Percentiles rank a stretch among this genome's conserved stretches.
These are phyloP conservation scores for Mechanitis mazaeus DNA, from an alignment of 2,888 invertebrate genomes.

Conservation along the genomic window DNA sequence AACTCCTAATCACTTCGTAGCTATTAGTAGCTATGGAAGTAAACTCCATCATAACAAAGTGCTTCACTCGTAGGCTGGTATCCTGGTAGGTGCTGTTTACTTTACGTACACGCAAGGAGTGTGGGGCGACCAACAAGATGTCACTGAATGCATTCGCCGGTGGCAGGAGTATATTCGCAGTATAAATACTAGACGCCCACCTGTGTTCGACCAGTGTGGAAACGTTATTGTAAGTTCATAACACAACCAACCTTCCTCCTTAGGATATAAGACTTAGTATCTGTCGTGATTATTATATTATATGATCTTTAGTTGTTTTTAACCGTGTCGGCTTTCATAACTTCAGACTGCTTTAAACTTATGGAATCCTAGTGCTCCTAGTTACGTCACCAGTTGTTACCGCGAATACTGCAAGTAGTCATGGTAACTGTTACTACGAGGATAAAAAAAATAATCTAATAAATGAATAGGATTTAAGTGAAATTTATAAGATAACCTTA, in stretches of 20 bases:
- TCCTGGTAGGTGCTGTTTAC: constrained; percentile 63
- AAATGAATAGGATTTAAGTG: too few species aligned
- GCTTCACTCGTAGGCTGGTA: constrained; percentile 52
- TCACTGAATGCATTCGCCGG: constrained; percentile 60
- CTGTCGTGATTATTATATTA: background rate
- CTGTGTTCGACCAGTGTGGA: constrained; percentile 59
- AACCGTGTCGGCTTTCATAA: background rate
- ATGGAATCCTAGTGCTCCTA: constrained; percentile 54
- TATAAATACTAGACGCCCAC: constrained; percentile 63
- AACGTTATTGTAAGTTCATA: constrained; percentile 56
- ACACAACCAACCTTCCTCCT: constrained; percentile 4
- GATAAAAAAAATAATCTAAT: too few species aligned
- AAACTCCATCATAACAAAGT: constrained; percentile 13
- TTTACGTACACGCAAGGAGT: constrained; percentile 70
- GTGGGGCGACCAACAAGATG: constrained; percentile 67
- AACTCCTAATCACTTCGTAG: constrained; percentile 51
- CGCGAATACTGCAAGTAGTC: constrained; percentile 22
- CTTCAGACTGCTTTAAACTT: constrained; percentile 28
- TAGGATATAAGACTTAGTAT: constrained; percentile 10
- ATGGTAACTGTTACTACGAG: constrained; percentile 13
- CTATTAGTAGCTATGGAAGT: constrained; percentile 43
- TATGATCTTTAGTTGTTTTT: background rate
- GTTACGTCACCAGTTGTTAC: constrained; percentile 60
- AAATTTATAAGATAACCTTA: too few species aligned
- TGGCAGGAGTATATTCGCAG: constrained; percentile 66